These are phyloP conservation scores for Zhengitettix transpicula DNA, from an alignment of 2,888 invertebrate species.

Conservation along the genomic window DNA sequence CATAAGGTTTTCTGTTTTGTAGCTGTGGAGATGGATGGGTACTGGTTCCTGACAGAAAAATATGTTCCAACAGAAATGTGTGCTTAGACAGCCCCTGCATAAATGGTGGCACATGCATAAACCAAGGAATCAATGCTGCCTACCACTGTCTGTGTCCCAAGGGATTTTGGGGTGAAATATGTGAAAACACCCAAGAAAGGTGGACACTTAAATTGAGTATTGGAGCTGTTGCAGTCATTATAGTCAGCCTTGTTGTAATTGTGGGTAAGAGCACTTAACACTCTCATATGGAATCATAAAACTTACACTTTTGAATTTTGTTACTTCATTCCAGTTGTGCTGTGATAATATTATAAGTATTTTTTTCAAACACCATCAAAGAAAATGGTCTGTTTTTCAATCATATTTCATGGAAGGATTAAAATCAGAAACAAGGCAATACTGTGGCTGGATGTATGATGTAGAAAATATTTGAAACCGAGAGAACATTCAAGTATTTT, in stretches of 20 bases:
- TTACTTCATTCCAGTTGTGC: no score
- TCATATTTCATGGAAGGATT: no score
- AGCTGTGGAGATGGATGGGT: constrained; percentile 26
- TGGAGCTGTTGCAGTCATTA: constrained; percentile 36
- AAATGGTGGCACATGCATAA: constrained; percentile 27
- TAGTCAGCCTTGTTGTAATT: constrained; percentile 33
- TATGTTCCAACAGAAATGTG: constrained; percentile 27
- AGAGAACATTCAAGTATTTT: no score
- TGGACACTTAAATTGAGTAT: constrained; percentile 31
- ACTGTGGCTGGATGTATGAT: no score
- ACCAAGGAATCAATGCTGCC: constrained; percentile 23
- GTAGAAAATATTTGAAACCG: no score
- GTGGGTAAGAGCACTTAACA: constrained; percentile 25
- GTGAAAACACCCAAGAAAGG: constrained; percentile 28
- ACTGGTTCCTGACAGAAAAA: constrained; percentile 22
- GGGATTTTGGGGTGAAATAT: constrained; percentile 25
- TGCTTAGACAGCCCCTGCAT: constrained; percentile 26
- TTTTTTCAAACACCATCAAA: no score
- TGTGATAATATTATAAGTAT: no score
- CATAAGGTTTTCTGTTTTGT: background rate
- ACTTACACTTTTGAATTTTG: no score
- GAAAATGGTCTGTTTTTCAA: no score
- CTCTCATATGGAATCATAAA: no score
- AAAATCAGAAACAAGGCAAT: no score
- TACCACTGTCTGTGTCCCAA: constrained; percentile 25